These are phyloP conservation scores for Drosophila nannoptera DNA, from an alignment of 1,140 invertebrate species.

Conservation along the genomic window DNA sequence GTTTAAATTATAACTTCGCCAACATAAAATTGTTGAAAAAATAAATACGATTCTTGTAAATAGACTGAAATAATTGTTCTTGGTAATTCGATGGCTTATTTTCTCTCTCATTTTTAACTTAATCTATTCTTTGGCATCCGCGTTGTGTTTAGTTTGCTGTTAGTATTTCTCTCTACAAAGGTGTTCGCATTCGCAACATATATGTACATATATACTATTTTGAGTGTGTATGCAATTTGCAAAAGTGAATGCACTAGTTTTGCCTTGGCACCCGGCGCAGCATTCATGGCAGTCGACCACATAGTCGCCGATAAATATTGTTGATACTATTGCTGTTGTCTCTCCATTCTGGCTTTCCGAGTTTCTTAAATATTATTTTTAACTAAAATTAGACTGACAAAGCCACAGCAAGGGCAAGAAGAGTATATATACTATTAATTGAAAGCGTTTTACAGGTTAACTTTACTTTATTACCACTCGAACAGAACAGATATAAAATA, in stretches of 20 bases:
- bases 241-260: constrained; percentile 79
- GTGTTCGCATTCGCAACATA: constrained; percentile 50
- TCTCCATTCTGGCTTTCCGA: constrained; percentile 20
- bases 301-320: constrained; percentile 33
- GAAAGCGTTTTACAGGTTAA: constrained; percentile 19
- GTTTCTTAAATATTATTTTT: constrained; percentile 52
- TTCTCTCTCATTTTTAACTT: neutral
- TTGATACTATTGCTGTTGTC: constrained; percentile 33
- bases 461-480: constrained; percentile 43
- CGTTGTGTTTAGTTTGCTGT: constrained; percentile 30
- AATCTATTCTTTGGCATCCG: constrained; percentile 27
- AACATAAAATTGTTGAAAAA: no score
- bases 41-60: no score
- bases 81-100: neutral
- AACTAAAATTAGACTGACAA: constrained; percentile 55
- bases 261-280: constrained; percentile 70
- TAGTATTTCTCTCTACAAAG: constrained; percentile 34
- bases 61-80: no score
- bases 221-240: constrained; percentile 16
- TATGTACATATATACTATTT: neutral
- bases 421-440: neutral
- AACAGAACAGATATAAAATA: constrained; percentile 14
- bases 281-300: constrained; percentile 55
- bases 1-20: no score
- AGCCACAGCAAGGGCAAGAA: constrained; percentile 4